Percentiles rank a stretch among this genome's conserved stretches.
Evolutionary conservation across 2,888 invertebrate genomes (phyloP).

Genomic region (Tryphoninae sp.): DNA sequence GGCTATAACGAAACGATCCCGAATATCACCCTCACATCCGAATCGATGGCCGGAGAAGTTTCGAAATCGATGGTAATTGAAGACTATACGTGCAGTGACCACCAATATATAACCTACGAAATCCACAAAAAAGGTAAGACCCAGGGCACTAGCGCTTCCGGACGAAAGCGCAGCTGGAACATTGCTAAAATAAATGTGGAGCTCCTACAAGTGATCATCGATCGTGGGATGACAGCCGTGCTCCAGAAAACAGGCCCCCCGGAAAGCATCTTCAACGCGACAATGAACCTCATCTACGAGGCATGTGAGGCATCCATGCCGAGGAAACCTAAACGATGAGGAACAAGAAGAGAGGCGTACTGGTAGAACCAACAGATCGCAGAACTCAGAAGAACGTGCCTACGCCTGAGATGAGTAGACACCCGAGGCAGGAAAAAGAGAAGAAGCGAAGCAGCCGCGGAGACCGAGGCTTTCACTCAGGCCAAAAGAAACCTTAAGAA

Average conservation of each 20-base stretch:
- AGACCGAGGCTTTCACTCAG: too few relatives aligned
- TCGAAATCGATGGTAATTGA: conserved; percentile 42
- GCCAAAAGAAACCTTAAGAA: too few relatives aligned
- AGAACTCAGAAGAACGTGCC: too few relatives aligned
- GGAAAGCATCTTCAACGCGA: neutral
- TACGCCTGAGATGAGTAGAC: too few relatives aligned
- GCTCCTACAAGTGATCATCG: too few relatives aligned
- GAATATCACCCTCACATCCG: conserved; percentile 40
- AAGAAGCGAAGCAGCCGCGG: too few relatives aligned
- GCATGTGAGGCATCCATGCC: too few relatives aligned
- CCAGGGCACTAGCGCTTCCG: neutral
- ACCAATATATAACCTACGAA: neutral
- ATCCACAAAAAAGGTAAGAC: neutral
- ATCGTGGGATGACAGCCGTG: neutral
- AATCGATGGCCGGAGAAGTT: neutral
- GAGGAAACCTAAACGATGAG: too few relatives aligned
- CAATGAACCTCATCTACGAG: neutral
- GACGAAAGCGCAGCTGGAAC: neutral
- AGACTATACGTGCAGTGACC: conserved; percentile 59
- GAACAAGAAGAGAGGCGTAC: too few relatives aligned
- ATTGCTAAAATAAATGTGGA: too few relatives aligned
- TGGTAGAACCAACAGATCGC: too few relatives aligned
- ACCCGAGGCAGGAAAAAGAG: too few relatives aligned
- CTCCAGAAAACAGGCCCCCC: neutral
- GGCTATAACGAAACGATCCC: conserved; percentile 45